Evolutionary conservation across 2,113 vertebrate species (phyloP), one percentile per base, ranked within the genome.

Genomic region (Crocuta crocuta): DNA sequence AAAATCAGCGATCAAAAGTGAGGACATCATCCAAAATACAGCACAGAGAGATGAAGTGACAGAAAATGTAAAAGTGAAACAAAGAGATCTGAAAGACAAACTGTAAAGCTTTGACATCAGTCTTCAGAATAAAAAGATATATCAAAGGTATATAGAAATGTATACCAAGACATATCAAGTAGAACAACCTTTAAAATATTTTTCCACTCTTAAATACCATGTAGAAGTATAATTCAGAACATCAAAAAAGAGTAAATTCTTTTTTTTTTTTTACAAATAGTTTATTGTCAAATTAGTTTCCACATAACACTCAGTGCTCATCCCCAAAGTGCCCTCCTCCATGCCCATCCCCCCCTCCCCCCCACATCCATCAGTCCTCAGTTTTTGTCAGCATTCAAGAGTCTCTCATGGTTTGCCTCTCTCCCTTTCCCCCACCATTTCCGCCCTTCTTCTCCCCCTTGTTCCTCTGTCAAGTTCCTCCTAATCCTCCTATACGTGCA

Each of bases 1-100:
- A 97, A 45, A 92, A 94, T 58, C 68, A 73, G 5, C 81, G 48
- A 85, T 7, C 68, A 33, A 86, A 95, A 94, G 10, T 79, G 12
- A 53, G 28, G 10, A 23, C 11, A 68, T 53, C 5, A 92, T 55
- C 58, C 33, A 80, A 84, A 89, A 80, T 17, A 53, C 1, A 86
- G 15, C 31, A 35, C 24, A 89, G 71, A 79, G 26, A 88, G 45
- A 61, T 33, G 45, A 43, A 81, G 23, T 68, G 21, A 43, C 12
- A 65, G 55, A 58, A 87, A 83, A 84, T 35, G 26, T 12, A 28
- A 83, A 66, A 86, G 5, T n/a, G 48, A 95, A 63, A 13, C 58
- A 68, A 79, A 81, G 92, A 73, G 71, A 73, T 10, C 39, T 8
- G 15, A n/a, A 79, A 88, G 24, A 55, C 23, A 66, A 66, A 65